Conservation (phyloP, 2,113 vertebrate genomes). For the Malurus melanocephalus region DNA sequence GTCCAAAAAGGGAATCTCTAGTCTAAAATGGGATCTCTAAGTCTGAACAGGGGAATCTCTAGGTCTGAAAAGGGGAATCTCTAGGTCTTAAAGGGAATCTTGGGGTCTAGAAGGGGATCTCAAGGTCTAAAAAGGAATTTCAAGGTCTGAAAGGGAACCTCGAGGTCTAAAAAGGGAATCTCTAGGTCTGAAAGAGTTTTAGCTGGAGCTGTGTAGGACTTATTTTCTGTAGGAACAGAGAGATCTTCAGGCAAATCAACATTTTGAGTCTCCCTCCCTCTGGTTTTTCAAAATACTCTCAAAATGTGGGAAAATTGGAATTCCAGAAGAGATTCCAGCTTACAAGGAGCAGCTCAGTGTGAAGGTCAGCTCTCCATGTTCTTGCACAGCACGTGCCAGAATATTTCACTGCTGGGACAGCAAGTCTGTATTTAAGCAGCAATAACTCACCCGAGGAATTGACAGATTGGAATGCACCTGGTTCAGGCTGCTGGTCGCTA, state of each 20-base stretch:
- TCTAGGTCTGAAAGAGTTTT: background rate
- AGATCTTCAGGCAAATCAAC: background rate
- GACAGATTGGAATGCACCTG: conserved; percentile 56
- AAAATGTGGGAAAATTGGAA: background rate
- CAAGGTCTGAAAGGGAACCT: no score
- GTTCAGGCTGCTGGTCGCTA: background rate
- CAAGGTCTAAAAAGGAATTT: background rate
- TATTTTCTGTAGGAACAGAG: background rate
- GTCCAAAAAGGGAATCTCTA: background rate
- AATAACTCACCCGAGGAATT: conserved; percentile 25
- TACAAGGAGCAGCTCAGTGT: background rate
- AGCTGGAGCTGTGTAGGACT: background rate
- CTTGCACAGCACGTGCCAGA: background rate
- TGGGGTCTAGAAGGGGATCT: background rate
- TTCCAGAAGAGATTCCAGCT: background rate
- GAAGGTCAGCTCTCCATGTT: background rate
- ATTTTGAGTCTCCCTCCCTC: background rate
- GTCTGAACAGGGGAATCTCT: no score
- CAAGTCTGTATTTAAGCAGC: conserved; percentile 23
- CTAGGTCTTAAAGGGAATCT: background rate
- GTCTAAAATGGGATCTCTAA: no score
- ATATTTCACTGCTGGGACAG: conserved; percentile 28
- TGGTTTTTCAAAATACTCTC: background rate
- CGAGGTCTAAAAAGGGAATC: no score
- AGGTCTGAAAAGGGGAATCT: background rate